These are phyloP conservation scores for Intellagama lesueurii DNA, from an alignment of 2,797 vertebrate species.

Conservation along the genomic window DNA sequence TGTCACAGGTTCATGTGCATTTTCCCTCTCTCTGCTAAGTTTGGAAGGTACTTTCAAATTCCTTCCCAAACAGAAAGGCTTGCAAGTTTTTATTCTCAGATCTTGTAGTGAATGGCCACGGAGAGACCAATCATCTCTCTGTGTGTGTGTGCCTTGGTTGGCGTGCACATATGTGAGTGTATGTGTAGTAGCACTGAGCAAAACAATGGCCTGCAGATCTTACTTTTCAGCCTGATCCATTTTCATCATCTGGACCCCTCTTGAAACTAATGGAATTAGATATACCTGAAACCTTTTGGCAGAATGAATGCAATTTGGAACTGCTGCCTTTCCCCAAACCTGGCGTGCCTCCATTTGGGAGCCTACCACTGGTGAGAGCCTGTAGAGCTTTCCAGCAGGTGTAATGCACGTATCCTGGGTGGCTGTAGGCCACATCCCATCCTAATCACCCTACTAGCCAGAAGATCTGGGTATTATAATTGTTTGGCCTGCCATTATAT, in stretches of 20 bases:
- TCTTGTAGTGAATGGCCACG: slow-evolving; percentile 5
- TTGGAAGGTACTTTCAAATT: not conserved
- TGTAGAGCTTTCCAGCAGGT: not conserved
- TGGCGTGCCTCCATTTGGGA: not conserved
- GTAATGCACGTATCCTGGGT: not conserved
- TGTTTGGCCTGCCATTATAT: not conserved
- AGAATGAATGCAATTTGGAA: too few relatives aligned
- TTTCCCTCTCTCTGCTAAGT: too few relatives aligned
- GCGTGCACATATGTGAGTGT: too few relatives aligned
- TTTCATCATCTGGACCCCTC: too few relatives aligned
- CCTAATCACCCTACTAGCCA: not conserved
- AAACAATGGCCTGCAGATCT: too few relatives aligned
- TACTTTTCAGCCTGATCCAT: too few relatives aligned
- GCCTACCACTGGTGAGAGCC: not conserved
- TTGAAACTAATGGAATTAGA: not conserved
- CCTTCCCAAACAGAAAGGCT: not conserved
- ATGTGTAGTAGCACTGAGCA: too few relatives aligned
- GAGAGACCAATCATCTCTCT: not conserved
- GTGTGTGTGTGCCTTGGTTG: too few relatives aligned
- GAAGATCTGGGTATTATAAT: not conserved
- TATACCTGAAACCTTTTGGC: not conserved
- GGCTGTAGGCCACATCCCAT: not conserved
- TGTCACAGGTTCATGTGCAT: not conserved
- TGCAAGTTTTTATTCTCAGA: not conserved
- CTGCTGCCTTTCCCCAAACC: too few relatives aligned